Conservation (phyloP, 2,888 invertebrate genomes). For the Oligia fasciuncula region DNA sequence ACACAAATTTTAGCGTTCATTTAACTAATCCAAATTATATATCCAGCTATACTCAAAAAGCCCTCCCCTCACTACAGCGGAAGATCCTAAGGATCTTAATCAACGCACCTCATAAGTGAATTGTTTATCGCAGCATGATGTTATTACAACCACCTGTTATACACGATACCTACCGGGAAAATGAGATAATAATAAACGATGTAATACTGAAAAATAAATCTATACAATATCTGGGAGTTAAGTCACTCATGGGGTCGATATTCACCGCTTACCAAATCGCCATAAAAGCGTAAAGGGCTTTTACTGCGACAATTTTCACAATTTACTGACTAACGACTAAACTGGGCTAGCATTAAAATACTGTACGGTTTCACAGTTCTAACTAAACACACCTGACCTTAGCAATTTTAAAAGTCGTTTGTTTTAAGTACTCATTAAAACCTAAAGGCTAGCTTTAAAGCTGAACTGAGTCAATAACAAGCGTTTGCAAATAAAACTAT, state of each 20-base stretch:
- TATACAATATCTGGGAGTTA: neutral
- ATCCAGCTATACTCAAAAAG: neutral
- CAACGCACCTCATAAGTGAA: constrained; percentile 16
- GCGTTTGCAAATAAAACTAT: constrained; percentile 9
- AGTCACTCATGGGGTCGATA: neutral
- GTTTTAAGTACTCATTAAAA: constrained; percentile 25
- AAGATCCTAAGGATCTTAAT: constrained; percentile 29
- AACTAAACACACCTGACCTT: constrained; percentile 11
- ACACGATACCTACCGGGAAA: constrained; percentile 9
- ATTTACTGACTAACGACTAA: constrained; percentile 2
- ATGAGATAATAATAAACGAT: constrained; percentile 17
- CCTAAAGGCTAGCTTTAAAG: neutral
- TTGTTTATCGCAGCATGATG: constrained; percentile 21
- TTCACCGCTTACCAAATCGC: neutral
- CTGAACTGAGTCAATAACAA: constrained; percentile 7
- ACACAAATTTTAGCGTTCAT: neutral
- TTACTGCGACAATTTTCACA: neutral
- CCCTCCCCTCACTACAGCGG: neutral
- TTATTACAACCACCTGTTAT: constrained; percentile 46
- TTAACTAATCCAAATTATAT: neutral
- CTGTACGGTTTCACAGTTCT: neutral
- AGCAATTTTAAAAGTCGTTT: constrained; percentile 11
- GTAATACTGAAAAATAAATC: neutral
- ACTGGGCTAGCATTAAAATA: constrained; percentile 7
- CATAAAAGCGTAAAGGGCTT: neutral